Conservation (phyloP, 2,113 vertebrate genomes). For the Gavia stellata region DNA sequence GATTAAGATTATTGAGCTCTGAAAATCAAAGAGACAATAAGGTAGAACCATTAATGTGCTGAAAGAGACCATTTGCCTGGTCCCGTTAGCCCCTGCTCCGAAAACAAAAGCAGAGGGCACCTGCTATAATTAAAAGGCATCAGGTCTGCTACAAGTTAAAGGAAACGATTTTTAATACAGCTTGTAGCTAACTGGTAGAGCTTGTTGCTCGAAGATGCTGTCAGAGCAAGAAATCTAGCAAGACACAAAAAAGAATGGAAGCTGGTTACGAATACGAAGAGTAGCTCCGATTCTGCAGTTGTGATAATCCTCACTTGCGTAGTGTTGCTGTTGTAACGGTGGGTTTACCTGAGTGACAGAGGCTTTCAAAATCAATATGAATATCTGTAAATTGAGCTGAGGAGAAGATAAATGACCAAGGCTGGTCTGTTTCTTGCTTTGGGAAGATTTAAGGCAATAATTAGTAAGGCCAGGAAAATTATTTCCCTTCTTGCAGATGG, state of each 20-base stretch:
- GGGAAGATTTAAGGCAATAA: neutral
- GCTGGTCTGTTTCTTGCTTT: neutral
- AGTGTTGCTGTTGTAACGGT: neutral
- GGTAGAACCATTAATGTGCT: neutral
- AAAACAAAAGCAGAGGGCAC: neutral
- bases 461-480: neutral
- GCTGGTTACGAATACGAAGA: neutral
- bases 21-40: slow-evolving; percentile 35
- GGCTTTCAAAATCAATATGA: neutral
- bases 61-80: neutral
- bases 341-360: neutral
- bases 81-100: neutral
- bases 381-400: neutral
- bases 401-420: neutral
- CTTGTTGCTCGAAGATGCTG: neutral
- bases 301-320: neutral
- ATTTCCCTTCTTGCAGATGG: neutral
- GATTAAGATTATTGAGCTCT: slow-evolving; percentile 33
- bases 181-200: neutral
- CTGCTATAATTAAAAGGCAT: neutral
- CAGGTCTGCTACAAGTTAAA: neutral
- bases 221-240: neutral
- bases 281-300: neutral
- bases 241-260: neutral
- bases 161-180: neutral